Evolutionary conservation across 2,888 invertebrate genomes (phyloP), one percentile per base, ranked within the genome.

Genomic region (Pristionchus entomophagus): DNA sequence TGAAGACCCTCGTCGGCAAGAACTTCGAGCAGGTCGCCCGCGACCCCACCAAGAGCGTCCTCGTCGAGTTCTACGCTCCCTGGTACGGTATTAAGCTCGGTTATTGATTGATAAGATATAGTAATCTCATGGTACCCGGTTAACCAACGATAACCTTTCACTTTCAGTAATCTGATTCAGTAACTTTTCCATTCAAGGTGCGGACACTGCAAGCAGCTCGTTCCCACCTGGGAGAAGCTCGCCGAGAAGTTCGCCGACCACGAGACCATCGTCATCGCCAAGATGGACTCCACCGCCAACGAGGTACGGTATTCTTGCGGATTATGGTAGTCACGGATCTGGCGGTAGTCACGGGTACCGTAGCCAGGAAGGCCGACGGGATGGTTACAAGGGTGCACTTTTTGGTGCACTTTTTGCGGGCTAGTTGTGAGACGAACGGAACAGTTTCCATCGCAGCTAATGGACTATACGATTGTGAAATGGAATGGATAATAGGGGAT

Each of bases 201-300:
- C 95, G 98, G 97, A 88, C 99, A 99, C 94, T 99, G 99, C 96
- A 98, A 99, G 94, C 97, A 98, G 94, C 95, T 99, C 93, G 97
- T 95, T 86, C 99, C 99, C 41, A 98, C 98, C 94, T 99, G 97
- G 95, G 98, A 99, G 88, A 94, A 98, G 95, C 95, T 98, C 92
- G 98, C 96, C 89, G 98, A 98, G 94, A 97, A 98, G 94, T 99
- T 96, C 95, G 96, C 96, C 94, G 96, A 96, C 93, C 94, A 94
- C 89, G 93, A 96, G 91, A 96, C 96, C 89, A 95, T 99, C 88
- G 95, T 99, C 83, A 96, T 99, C 94, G 98, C 99, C 92, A 99
- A 99, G 95, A 98, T 99, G 95, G 99, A 99, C 95, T 96, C 99
- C 88, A 99, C 99, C 86, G 96, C 96, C 94, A 99, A 99, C 95